These are phyloP conservation scores for Asbolus verrucosus DNA, from an alignment of 1,140 invertebrate genomes.

Conservation along the genomic window DNA sequence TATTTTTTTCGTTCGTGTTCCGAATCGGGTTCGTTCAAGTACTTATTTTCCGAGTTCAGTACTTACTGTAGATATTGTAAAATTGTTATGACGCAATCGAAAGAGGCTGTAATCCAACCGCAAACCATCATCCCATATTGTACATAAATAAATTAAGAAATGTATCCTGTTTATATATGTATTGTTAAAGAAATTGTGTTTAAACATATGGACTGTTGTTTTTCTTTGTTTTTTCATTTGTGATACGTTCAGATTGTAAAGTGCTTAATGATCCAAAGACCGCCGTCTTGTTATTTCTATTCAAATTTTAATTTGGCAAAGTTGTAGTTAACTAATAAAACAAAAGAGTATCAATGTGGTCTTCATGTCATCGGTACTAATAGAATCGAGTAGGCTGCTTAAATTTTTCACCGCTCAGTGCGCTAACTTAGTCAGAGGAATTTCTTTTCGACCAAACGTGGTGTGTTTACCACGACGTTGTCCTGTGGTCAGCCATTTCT, in stretches of 20 bases:
- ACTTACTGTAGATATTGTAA: constrained; percentile 40
- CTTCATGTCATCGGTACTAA: constrained; percentile 43
- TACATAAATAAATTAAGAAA: constrained; percentile 42
- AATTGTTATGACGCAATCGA: constrained; percentile 40
- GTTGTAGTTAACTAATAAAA: constrained; percentile 28
- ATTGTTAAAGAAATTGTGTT: constrained; percentile 54
- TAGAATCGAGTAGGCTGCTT: constrained; percentile 34
- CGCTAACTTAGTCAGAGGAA: constrained; percentile 16
- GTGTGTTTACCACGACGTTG: constrained; percentile 3
- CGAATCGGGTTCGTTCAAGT: constrained; percentile 20
- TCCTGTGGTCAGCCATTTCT: constrained; percentile 20
- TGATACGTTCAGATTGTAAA: constrained; percentile 46
- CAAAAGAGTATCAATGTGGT: constrained; percentile 42
- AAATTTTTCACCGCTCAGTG: constrained; percentile 31
- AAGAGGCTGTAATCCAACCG: constrained; percentile 45
- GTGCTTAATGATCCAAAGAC: constrained; percentile 45
- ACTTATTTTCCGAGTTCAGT: constrained; percentile 34
- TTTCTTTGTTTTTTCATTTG: constrained; percentile 48
- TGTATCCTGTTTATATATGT: constrained; percentile 53
- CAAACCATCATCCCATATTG: constrained; percentile 38
- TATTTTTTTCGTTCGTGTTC: neutral
- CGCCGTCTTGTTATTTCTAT: constrained; percentile 33
- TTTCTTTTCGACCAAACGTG: constrained; percentile 36
- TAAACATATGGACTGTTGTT: constrained; percentile 54
- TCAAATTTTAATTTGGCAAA: constrained; percentile 16